Conservation (phyloP, 2,797 vertebrate species). For the Mus caroli region DNA sequence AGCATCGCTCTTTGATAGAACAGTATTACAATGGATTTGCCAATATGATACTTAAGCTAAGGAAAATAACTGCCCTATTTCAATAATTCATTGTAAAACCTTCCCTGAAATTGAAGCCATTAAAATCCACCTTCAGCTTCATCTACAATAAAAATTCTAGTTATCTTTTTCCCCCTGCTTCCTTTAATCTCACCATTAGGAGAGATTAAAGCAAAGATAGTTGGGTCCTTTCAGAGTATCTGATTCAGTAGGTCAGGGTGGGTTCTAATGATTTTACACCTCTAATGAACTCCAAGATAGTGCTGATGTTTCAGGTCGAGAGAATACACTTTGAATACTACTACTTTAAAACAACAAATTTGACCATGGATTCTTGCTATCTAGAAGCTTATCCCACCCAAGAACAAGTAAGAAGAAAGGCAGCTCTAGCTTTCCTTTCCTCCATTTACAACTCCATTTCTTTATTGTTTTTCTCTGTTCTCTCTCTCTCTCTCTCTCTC, state of each 20-base stretch:
- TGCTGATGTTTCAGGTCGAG: neutral
- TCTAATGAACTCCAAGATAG: constrained; percentile 40
- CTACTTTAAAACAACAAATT: constrained; percentile 12
- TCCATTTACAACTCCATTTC: constrained; percentile 2
- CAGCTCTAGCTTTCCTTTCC: neutral
- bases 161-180: neutral
- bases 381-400: neutral
- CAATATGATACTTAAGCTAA: constrained; percentile 69
- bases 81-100: constrained; percentile 57
- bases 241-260: neutral
- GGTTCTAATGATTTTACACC: neutral
- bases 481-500: too few relatives aligned
- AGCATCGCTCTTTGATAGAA: constrained; percentile 67
- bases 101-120: constrained; percentile 51
- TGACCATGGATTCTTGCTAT: neutral
- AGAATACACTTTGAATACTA: constrained; percentile 6
- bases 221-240: neutral
- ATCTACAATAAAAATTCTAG: constrained; percentile 60
- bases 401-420: constrained; percentile 43
- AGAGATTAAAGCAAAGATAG: neutral
- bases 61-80: constrained; percentile 70
- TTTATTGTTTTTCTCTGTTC: neutral
- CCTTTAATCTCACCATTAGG: neutral
- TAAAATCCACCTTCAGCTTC: constrained; percentile 68
- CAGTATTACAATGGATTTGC: constrained; percentile 56